Evolutionary conservation across 2,113 vertebrate species (phyloP), one percentile per base, ranked within the genome.

Genomic region (Catharus bicknelli): DNA sequence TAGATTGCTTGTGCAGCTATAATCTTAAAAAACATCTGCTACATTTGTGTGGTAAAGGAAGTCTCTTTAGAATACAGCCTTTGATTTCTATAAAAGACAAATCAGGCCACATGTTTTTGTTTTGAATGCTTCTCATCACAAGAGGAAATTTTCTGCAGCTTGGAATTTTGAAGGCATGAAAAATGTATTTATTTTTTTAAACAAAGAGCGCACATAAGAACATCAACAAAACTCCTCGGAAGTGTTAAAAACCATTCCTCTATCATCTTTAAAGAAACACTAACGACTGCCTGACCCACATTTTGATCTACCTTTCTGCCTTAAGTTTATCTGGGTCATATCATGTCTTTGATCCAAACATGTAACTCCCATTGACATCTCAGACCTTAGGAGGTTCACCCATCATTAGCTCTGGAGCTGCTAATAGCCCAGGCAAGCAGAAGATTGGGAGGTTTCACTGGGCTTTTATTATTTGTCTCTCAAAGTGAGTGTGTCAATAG

Each of bases 11-110:
- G 96, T 96, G 93, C 95, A 95, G 97, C 97, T 97, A 95, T 97
- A 96, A 97, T 98, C 96, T 96, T 88, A 36, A 96, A 97, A 95
- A 96, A 98, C 97, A 98, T 97, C 97, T 98, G 97, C 97, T 97
- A 97, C 97, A 97, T 98, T 98, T 98, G 97, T 98, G 97, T 96
- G 96, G 97, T 95, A 93, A 95, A 96, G 48, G 92, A 97, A 90
- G 97, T 95, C 97, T 97, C 96, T 97, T 96, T 96, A 96, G 95
- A 97, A 97, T 96, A 96, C 96, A 95, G 97, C 96, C 96, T 97
- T 97, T 98, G 97, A 98, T 98, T 98, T 98, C 96, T 92, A 97
- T 97, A 97, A 97, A 96, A 97, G 97, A 98, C 97, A 98, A 98
- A 98, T 98, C 97, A 97, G 97, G 94, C 96, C 78, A 69, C 97